Conservation (phyloP, 2,113 vertebrate genomes). For the Deroptyus accipitrinus region DNA sequence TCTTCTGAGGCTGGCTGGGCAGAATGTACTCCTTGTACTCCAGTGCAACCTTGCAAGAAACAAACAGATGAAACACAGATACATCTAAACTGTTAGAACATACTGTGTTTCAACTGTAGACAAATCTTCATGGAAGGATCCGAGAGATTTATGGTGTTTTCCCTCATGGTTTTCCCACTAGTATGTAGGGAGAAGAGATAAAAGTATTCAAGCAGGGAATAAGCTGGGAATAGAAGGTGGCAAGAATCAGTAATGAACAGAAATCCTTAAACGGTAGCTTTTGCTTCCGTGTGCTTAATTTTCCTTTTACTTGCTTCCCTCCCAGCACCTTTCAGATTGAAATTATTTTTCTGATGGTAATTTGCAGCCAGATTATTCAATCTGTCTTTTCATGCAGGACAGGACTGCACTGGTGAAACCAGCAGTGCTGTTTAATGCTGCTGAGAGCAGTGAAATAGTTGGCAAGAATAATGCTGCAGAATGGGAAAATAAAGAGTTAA, state of each 20-base stretch:
- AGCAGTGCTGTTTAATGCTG: not conserved
- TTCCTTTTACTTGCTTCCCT: not conserved
- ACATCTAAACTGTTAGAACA: not conserved
- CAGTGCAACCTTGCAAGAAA: not conserved
- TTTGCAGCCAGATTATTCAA: not conserved
- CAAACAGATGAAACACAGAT: conserved; percentile 8
- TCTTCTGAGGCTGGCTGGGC: not conserved
- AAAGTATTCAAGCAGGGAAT: not conserved
- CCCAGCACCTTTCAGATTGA: not conserved
- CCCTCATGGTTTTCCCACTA: not conserved
- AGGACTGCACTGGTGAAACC: not conserved
- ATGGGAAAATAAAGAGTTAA: not conserved
- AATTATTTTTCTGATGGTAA: not conserved
- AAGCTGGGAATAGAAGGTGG: not conserved
- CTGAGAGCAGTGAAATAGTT: not conserved
- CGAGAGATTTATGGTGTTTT: not conserved
- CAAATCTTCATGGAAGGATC: not conserved
- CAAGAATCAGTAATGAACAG: not conserved
- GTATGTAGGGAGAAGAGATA: not conserved
- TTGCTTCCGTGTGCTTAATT: not conserved
- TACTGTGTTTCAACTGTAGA: not conserved
- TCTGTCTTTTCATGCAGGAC: not conserved
- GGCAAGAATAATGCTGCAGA: not conserved
- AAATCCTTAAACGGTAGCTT: not conserved
- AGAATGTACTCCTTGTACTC: not conserved